Evolutionary conservation across 2,113 vertebrate genomes (phyloP), one percentile per base, ranked within the genome.

Genomic region (Microcebus griseorufus): DNA sequence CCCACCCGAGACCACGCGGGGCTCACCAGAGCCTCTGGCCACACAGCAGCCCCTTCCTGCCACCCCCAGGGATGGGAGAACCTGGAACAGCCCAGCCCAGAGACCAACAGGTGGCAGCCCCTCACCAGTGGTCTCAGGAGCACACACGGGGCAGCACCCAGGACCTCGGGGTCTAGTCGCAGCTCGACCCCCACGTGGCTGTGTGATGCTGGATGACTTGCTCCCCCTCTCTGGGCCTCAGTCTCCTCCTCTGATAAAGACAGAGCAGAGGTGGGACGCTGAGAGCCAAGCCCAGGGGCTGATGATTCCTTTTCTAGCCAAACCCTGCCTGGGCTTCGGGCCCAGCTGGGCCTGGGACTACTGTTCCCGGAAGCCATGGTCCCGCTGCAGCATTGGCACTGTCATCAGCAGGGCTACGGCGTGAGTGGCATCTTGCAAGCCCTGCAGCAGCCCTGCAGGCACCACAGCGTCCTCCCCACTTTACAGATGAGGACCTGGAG

Each of bases 301-400:
- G 4, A n/a, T 5, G 4, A 29, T 65, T 29, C 45, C 42, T 27
- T 37, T 78, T 51, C 10, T 51, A 20, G 1, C n/a, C 12, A 37
- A 86, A 58, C 25, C 39, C 17, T 13, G 55, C 45, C 22, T 32
- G 29, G 76, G 82, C 29, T 42, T 72, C 0, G 2, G 64, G 22
- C 29, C 5, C 12, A 34, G 34, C 53, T 53, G 65, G 62, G n/a
- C 32, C 42, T 78, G 48, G 4, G 45, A 53, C 18, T 10, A 53
- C 69, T 32, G 53, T 32, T 39, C 39, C 7, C 0, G 23, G 2
- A 12, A 18, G 4, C 42, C 76, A 25, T 0, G 20, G 13, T 20
- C 34, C 16, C 4, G 0, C 23, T 0, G 55, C 0, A 1, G 39
- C 51, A 20, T 34, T 62, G 23, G 9, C 5, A 1, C 0, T 3